Percentiles rank a stretch among this genome's conserved stretches.
phyloP scores from a whole-genome alignment of 1,140 invertebrate genomes.

The Frieseomelitta varia region DNA sequence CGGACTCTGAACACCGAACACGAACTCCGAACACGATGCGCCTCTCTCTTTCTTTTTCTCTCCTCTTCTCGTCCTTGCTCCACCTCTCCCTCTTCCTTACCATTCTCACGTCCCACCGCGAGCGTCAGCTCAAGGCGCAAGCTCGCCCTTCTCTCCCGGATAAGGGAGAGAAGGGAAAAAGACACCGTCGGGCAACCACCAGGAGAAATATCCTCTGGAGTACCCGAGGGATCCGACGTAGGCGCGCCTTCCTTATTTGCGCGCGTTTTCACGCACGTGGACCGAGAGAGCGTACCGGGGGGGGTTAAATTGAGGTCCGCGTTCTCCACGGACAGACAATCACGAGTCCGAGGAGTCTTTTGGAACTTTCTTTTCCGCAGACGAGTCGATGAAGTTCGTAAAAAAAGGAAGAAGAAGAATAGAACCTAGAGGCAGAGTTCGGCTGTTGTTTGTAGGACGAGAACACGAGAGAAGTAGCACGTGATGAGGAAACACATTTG shows the following conservation, averaged over 20 bases:
- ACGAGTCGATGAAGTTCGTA: not conserved
- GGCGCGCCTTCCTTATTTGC: not conserved
- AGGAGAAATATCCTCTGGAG: constrained; percentile 30
- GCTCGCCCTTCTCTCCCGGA: constrained; percentile 45
- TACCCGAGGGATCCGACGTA: not conserved
- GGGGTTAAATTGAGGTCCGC: not conserved
- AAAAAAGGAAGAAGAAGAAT: not conserved
- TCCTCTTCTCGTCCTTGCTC: not conserved
- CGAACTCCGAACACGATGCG: not conserved
- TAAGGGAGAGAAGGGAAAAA: constrained; percentile 23
- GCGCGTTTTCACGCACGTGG: constrained; percentile 29
- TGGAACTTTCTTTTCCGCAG: not conserved
- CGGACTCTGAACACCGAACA: not conserved
- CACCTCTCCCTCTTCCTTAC: not conserved
- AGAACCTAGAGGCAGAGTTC: not conserved
- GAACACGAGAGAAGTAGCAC: not conserved
- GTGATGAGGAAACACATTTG: not conserved
- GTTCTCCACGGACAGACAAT: not conserved
- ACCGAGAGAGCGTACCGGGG: not conserved
- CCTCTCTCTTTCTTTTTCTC: not conserved
- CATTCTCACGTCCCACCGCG: not conserved
- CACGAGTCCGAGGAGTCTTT: not conserved
- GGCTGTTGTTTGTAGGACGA: too few relatives aligned
- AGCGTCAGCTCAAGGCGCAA: constrained; percentile 61
- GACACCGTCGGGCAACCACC: constrained; percentile 5